Base-by-base conservation (phyloP, 1,140 invertebrate species). In the Oreohelix idahoensis region DNA sequence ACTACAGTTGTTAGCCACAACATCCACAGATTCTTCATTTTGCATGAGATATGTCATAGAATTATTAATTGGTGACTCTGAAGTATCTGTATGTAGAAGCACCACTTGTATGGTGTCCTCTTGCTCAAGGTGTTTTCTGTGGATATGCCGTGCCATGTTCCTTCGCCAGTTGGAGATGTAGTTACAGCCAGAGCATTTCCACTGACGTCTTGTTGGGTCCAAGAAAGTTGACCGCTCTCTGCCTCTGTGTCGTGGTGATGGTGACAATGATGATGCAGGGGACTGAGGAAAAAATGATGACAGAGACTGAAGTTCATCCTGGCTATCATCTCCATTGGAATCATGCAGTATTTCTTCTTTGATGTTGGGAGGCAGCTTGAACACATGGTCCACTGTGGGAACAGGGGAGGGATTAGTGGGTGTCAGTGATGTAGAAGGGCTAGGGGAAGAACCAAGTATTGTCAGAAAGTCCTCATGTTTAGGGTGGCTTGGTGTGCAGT, bases 111-210 rank as follows among this genome's bases (percentile, higher is more conserved):
- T 42, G 1, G 29, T 53, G 36, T 45, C 77, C n/a, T 80, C 69
- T 35, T 70, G 2, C 8, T 77, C 45, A 20, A 84, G 85, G 85
- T 92, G 92, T 45, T 88, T 89, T 15, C 89, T 85, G n/a, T 89
- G 86, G 53, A 91, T 89, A 77, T 93, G 92, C 23, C 90, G 83
- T 1, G 83, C 45, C 38, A 92, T 86, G 83, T 91, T 91, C 74
- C 88, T 90, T 53, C 91, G 88, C 87, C 89, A 92, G 79, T 93
- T 92, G 36, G 91, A 90, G 49, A 89, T 86, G 76, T 92, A 92
- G 0, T 86, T 85, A 84, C 92, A 93, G n/a, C 81, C 84, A 38
- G 90, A 90, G 70, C 92, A 93, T 80, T 90, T 91, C 83, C 90
- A 92, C 66, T 74, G 80, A 42, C 71, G 58, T 38, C 71, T 35